Base-by-base conservation (phyloP, 2,113 vertebrate genomes). In the Glaucidium brasilianum region DNA sequence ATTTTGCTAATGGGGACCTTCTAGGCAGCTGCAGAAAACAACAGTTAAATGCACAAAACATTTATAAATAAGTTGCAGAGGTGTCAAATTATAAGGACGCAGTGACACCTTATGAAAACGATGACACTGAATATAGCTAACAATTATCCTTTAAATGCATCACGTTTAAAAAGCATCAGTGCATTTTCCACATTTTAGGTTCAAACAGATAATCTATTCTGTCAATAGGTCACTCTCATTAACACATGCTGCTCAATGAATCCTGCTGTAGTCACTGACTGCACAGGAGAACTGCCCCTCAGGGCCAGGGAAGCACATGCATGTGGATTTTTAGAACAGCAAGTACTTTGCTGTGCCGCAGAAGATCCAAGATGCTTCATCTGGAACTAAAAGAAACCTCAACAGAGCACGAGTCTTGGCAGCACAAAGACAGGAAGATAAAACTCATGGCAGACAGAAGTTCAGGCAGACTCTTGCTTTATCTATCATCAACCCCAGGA, bases 141-240 rank as follows among this genome's bases (percentile, higher is more conserved):
- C 47, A 86, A 88, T 69, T 85, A 89, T 43, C 66, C 80, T 88
- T 87, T 72, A 94, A 95, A 82, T 2, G 0, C 15, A 49, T 21
- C 49, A 49, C 53, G 22, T 49, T 69, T 92, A 37, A 85, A 94
- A 97, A 91, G 45, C 86, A 72, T 45, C 41, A 19, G 53, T 45
- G 34, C 49, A 26, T 94, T 78, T 85, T 85, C 88, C 88, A 75
- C 62, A n/a, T 84, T 52, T 55, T 59, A 50, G 27, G 69, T 87
- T 87, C 84, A 85, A 32, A 89, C 6, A n/a, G 91, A 21, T 97
- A 88, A 94, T 96, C 95, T 83, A 76, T 83, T 86, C 92, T 74
- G 90, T 63, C 96, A 93, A 67, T 83, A 93, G 92, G 95, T 96
- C 94, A 80, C 55, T 52, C 72, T 79, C 94, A 96, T 95, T 94